Percentiles rank a stretch among this genome's conserved stretches.
phyloP scores from a whole-genome alignment of 2,888 invertebrate species.

The Panzeria rudis region DNA sequence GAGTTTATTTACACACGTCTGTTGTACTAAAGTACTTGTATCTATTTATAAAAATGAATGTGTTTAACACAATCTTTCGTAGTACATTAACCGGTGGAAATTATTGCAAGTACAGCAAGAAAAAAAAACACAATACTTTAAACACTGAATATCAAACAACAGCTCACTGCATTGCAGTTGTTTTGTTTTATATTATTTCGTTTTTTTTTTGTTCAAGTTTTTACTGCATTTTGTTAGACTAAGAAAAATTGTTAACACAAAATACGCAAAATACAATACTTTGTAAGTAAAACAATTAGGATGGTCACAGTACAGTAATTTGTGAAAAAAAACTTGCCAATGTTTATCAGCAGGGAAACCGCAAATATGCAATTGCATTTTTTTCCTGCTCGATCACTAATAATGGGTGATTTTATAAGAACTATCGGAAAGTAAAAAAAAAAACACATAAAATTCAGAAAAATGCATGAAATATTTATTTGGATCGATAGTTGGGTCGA shows the following conservation, averaged over 20 bases:
- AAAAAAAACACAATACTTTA: not conserved
- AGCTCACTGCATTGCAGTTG: constrained; percentile 59
- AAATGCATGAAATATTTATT: too few species aligned
- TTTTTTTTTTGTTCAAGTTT: not conserved
- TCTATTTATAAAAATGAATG: constrained; percentile 6
- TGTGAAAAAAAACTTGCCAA: not conserved
- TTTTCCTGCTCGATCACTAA: too few species aligned
- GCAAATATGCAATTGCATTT: too few species aligned
- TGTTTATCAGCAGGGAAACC: too few species aligned
- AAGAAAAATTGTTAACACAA: constrained; percentile 41
- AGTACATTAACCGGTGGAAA: constrained; percentile 42
- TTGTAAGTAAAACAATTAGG: constrained; percentile 3
- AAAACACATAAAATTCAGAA: too few species aligned
- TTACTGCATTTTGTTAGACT: constrained; percentile 22
- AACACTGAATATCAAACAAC: constrained; percentile 9
- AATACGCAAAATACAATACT: constrained; percentile 20
- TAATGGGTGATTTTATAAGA: too few species aligned
- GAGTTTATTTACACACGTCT: constrained; percentile 8
- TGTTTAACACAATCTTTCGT: constrained; percentile 43
- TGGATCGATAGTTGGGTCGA: too few species aligned
- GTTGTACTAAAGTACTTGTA: not conserved
- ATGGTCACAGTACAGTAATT: not conserved
- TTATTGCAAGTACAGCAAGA: constrained; percentile 43
- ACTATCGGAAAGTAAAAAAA: too few species aligned
- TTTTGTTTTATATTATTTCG: constrained; percentile 20